phyloP scores from a whole-genome alignment of 2,113 vertebrate genomes.

The Patagioenas fasciata region DNA sequence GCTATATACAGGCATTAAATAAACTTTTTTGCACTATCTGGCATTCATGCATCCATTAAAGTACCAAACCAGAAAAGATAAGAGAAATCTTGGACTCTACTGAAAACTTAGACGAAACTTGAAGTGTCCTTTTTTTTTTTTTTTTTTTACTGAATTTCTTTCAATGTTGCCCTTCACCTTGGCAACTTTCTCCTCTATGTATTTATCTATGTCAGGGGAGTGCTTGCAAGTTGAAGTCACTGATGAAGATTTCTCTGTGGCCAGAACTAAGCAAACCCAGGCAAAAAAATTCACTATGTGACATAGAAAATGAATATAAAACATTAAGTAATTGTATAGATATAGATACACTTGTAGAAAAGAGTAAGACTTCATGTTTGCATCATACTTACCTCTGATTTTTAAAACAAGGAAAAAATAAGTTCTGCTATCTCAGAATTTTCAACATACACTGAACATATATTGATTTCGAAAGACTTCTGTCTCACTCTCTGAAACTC shows the following conservation, averaged over 20 bases:
- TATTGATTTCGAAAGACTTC: background rate
- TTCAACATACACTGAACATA: background rate
- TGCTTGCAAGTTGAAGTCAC: background rate
- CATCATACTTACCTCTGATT: background rate
- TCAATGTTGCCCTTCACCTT: background rate
- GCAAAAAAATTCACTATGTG: background rate
- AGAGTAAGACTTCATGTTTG: background rate
- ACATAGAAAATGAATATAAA: background rate
- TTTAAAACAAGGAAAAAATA: background rate
- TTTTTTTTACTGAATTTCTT: background rate
- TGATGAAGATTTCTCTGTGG: background rate
- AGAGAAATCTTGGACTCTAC: background rate
- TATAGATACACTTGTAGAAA: background rate
- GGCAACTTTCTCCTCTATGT: accelerated
- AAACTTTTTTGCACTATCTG: background rate
- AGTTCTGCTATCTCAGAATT: background rate
- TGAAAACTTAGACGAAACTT: background rate
- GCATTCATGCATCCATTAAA: background rate
- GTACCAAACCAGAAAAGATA: background rate
- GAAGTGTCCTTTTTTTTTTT: background rate
- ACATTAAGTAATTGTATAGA: background rate
- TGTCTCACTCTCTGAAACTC: background rate
- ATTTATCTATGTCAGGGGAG: background rate
- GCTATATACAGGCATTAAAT: background rate
- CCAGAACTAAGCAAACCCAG: background rate